Evolutionary conservation across 2,888 invertebrate species (phyloP), one percentile per base, ranked within the genome.

Genomic region (Drosophila melanosoma): DNA sequence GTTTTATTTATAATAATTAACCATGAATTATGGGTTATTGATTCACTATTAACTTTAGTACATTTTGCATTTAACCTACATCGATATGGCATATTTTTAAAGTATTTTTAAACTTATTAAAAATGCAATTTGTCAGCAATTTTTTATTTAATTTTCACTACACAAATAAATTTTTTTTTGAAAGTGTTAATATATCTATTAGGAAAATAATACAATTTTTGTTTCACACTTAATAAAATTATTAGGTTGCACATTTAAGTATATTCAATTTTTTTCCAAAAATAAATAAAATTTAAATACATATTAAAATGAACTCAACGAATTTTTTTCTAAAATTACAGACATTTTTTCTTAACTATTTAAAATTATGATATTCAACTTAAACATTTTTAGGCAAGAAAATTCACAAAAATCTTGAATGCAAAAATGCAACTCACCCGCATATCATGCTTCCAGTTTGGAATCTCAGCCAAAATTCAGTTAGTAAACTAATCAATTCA

Each of bases 401-500:
- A 3, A 8, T 1, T 12, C 23, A n/a, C 8, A 5, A 0, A 2
- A 42, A 12, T 32, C 17, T 15, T 35, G 6, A 15, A n/a, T 29
- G 12, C 8, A 20, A 45, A 20, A 20, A 12, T 20, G 3, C 26
- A 38, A 76, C 76, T 76, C 73, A 76, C 76, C 76, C 53, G 63
- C 67, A 38, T 51, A 57, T 29, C 15, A 15, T 45, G 64, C 23
- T 15, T 26, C 38, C 38, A 36, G 33, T 40, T 40, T 56, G 36
- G 67, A 65, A 59, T 35, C 26, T 58, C 58, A 48, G 58, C 68
- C 77, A 35, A 76, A 73, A 65, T 65, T 60, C 20, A 56, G 73
- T 69, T 59, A 40, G 48, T 64, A 48, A 68, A 59, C 65, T 63
- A 76, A 74, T 80, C 72, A 87, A 66, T 80, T 84, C 59, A 84